These are phyloP conservation scores for Fregata magnificens DNA, from an alignment of 2,113 vertebrate species.

Conservation along the genomic window DNA sequence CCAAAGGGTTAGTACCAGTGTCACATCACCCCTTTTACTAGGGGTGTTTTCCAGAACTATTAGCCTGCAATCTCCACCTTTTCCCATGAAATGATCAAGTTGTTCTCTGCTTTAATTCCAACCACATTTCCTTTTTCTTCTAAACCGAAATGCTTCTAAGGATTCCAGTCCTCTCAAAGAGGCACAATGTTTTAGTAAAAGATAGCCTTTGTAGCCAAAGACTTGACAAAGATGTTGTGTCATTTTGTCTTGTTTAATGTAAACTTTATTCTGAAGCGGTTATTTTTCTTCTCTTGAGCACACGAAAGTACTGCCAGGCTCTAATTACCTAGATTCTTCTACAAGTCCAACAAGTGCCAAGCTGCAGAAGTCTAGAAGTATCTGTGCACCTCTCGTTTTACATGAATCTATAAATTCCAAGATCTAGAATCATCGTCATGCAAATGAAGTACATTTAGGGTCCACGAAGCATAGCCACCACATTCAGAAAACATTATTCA, in stretches of 20 bases:
- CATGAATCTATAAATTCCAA: not conserved
- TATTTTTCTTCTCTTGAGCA: not conserved
- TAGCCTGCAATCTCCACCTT: not conserved
- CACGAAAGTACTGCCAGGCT: not conserved
- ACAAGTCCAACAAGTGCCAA: not conserved
- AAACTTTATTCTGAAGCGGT: not conserved
- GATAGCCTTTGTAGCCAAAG: not conserved
- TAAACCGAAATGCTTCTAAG: not conserved
- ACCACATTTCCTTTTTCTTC: not conserved
- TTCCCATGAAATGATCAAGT: not conserved
- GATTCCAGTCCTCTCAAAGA: not conserved
- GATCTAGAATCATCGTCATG: not conserved
- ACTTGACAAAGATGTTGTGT: not conserved
- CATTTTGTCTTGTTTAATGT: not conserved
- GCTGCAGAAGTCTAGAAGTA: not conserved
- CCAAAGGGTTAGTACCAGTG: not conserved
- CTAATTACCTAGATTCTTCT: not conserved
- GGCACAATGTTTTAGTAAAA: not conserved
- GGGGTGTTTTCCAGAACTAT: not conserved
- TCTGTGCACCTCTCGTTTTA: not conserved
- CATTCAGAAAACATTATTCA: not conserved
- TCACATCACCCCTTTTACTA: too few species aligned
- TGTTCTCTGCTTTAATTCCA: not conserved
- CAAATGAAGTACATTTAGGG: not conserved
- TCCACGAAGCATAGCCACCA: not conserved